These are phyloP conservation scores for Galemys pyrenaicus DNA, from an alignment of 2,113 vertebrate species.

Conservation along the genomic window DNA sequence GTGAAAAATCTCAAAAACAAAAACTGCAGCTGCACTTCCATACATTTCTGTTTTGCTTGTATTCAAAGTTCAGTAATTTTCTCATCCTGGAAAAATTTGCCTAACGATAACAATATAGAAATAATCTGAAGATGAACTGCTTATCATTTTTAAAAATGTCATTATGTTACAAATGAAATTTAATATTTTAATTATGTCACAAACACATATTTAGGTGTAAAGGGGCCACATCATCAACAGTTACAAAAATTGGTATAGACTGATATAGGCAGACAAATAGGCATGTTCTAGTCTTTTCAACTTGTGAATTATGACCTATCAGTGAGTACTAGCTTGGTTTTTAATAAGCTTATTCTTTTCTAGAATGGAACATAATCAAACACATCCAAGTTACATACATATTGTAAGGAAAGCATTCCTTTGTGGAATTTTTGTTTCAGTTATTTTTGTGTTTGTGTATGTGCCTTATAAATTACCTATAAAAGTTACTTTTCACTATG, in stretches of 20 bases:
- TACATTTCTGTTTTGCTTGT: not conserved
- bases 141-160: conserved; percentile 31
- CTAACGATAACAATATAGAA: conserved; percentile 21
- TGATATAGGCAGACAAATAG: not conserved
- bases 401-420: not conserved
- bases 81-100: conserved; percentile 16
- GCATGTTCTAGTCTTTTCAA: not conserved
- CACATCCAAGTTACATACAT: not conserved
- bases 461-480: not conserved
- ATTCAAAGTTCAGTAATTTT: not conserved
- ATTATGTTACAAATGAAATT: not conserved
- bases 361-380: not conserved
- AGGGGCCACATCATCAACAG: not conserved
- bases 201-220: not conserved
- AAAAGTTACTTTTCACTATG: conserved; percentile 13
- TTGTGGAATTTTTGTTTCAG: not conserved
- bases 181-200: not conserved
- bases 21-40: conserved; percentile 1
- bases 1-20: conserved; percentile 55
- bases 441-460: not conserved
- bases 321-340: not conserved
- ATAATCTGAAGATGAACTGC: conserved; percentile 37
- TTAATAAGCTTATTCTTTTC: not conserved
- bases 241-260: not conserved
- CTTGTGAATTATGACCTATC: not conserved